A percentile compares a stretch with the other conserved stretches of the same genome.
These are phyloP conservation scores for Hypanus sabinus DNA, from an alignment of 2,113 vertebrate genomes.

Conservation along the genomic window DNA sequence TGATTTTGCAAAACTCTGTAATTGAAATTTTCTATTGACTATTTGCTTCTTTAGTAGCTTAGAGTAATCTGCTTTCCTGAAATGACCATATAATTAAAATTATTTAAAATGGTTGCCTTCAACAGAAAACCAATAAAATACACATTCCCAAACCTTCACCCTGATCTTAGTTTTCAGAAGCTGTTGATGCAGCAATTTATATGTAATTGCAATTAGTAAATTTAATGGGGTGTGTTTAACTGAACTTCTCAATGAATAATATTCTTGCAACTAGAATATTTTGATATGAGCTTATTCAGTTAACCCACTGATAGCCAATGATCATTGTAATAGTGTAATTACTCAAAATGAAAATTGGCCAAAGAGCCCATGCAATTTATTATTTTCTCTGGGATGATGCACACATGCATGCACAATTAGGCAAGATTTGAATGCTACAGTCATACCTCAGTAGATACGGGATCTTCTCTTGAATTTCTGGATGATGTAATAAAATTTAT, in stretches of 20 bases:
- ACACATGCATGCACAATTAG: not conserved
- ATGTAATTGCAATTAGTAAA: not conserved
- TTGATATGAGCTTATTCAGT: not conserved
- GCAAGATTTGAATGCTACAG: not conserved
- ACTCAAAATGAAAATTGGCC: not conserved
- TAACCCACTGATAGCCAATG: not conserved
- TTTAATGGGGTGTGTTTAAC: constrained; percentile 25
- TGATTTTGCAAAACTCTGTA: not conserved
- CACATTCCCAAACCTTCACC: not conserved
- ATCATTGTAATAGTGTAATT: not conserved
- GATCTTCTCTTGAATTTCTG: not conserved
- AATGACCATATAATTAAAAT: constrained; percentile 11
- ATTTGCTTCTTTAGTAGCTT: not conserved
- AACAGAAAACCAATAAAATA: not conserved
- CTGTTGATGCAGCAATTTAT: not conserved
- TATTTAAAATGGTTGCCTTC: constrained; percentile 32
- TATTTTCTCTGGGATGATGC: not conserved
- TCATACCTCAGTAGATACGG: not conserved
- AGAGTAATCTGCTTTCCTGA: not conserved
- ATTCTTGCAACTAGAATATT: not conserved
- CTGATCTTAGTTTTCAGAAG: constrained; percentile 21
- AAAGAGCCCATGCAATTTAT: not conserved
- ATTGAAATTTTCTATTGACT: not conserved
- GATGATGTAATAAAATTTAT: not conserved
- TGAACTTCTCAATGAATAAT: not conserved